Percentiles rank a stretch among this genome's conserved stretches.
These are phyloP conservation scores for Turritopsis rubra DNA, from an alignment of 30 jellyfish, hydroid and myxozoan species.

Conservation along the genomic window DNA sequence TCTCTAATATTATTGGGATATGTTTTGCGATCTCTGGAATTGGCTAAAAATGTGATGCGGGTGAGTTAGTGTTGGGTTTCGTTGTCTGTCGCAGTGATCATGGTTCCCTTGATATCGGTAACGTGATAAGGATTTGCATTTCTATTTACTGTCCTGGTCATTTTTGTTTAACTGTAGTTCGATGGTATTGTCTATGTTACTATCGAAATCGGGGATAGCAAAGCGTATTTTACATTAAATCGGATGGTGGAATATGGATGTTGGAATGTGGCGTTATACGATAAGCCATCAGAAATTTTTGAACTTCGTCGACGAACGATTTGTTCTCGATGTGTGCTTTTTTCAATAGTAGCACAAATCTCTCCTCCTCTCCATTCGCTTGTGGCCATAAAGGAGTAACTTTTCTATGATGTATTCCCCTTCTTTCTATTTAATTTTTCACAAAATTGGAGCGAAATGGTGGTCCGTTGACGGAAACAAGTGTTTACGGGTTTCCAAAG, in stretches of 20 bases:
- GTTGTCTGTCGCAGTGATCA: not conserved
- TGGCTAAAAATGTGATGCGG: slow-evolving; percentile 1
- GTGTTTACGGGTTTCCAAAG: slow-evolving; percentile 12
- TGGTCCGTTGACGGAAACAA: slow-evolving; percentile 28
- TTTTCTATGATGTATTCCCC: slow-evolving; percentile 13
- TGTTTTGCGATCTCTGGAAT: slow-evolving; percentile 6
- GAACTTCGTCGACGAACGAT: slow-evolving; percentile 2
- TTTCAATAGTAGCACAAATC: slow-evolving; percentile 11
- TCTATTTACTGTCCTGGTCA: slow-evolving; percentile 28
- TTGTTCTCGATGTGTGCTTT: slow-evolving; percentile 19
- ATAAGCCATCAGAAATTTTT: slow-evolving; percentile 16
- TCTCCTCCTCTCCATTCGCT: slow-evolving; percentile 22
- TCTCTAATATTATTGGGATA: not conserved
- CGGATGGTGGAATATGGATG: slow-evolving; percentile 4
- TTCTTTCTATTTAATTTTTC: not conserved
- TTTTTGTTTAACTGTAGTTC: slow-evolving; percentile 20
- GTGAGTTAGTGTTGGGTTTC: not conserved
- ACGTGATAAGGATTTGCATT: slow-evolving; percentile 7
- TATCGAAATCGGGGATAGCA: not conserved
- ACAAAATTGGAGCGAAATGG: not conserved
- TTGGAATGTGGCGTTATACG: slow-evolving; percentile 20
- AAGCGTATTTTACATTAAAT: not conserved
- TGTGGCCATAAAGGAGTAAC: slow-evolving; percentile 25
- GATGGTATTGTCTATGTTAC: not conserved
- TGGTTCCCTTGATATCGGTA: slow-evolving; percentile 4